phyloP scores from a whole-genome alignment of 35 echinoderm and acorn worm genomes.

The Anneissia japonica region DNA sequence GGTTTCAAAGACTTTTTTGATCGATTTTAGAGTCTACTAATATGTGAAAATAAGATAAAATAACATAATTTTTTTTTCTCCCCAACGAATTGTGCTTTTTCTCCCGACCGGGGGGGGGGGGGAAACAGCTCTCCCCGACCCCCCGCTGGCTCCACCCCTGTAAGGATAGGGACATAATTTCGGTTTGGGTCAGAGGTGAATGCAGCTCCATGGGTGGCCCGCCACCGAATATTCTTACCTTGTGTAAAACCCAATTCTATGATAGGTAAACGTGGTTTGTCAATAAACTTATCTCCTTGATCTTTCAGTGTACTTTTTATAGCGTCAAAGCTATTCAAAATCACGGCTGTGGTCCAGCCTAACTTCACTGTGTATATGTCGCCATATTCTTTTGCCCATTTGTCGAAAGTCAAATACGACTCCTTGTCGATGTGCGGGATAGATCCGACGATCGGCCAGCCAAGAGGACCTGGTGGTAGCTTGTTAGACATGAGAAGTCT shows the following conservation, averaged over 20 bases:
- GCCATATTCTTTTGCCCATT: constrained; percentile 21
- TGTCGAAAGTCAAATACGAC: constrained; percentile 12
- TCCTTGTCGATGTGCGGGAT: neutral
- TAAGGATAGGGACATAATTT: too few relatives aligned
- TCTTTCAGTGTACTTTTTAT: neutral
- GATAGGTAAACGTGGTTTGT: neutral
- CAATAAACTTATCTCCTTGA: constrained; percentile 9
- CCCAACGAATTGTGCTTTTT: too few relatives aligned
- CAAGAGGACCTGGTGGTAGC: constrained; percentile 21
- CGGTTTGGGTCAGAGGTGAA: too few relatives aligned
- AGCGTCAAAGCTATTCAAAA: constrained; percentile 13
- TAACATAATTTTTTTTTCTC: too few relatives aligned
- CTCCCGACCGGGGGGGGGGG: too few relatives aligned
- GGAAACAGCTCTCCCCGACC: too few relatives aligned
- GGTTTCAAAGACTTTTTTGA: too few relatives aligned
- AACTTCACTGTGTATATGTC: constrained; percentile 7
- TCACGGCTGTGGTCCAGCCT: constrained; percentile 3
- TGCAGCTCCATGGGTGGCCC: too few relatives aligned
- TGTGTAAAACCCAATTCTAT: neutral
- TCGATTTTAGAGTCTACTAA: too few relatives aligned
- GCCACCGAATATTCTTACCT: neutral
- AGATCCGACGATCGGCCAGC: constrained; percentile 24
- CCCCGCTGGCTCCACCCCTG: too few relatives aligned
- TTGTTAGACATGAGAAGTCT: neutral
- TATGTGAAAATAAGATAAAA: too few relatives aligned